phyloP scores from a whole-genome alignment of 1,140 invertebrate species.

The Odontomachus brunneus region DNA sequence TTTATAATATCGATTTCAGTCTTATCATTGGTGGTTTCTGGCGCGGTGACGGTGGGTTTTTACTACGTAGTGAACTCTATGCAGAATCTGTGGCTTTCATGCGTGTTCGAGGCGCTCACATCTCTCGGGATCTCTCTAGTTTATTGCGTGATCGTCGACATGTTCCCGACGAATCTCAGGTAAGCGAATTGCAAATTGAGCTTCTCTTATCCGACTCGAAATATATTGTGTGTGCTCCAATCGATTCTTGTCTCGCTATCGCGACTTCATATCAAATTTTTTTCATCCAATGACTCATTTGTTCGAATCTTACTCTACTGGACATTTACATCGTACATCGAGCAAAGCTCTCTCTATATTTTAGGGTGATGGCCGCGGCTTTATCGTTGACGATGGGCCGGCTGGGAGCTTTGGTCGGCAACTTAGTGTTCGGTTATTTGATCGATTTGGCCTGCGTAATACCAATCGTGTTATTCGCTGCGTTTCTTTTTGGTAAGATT shows the following conservation, averaged over 20 bases:
- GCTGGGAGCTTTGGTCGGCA: slow-evolving; percentile 89
- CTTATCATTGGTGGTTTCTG: slow-evolving; percentile 90
- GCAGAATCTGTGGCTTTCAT: slow-evolving; percentile 90
- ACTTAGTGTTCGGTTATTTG: slow-evolving; percentile 89
- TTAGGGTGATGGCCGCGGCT: slow-evolving; percentile 91
- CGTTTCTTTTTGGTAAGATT: slow-evolving; percentile 89
- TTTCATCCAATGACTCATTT: neutral
- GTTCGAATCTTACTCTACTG: neutral
- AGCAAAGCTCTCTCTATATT: slow-evolving; percentile 41
- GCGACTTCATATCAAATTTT: neutral
- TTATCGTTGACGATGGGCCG: slow-evolving; percentile 90
- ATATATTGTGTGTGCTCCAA: slow-evolving; percentile 20
- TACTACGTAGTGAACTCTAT: slow-evolving; percentile 90
- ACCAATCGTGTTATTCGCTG: slow-evolving; percentile 89
- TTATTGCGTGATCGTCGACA: slow-evolving; percentile 91
- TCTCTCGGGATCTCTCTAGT: slow-evolving; percentile 91
- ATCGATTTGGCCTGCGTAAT: slow-evolving; percentile 91
- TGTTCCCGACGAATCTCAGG: slow-evolving; percentile 93
- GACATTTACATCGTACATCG: neutral
- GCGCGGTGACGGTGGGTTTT: slow-evolving; percentile 90
- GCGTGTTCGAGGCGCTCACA: slow-evolving; percentile 91
- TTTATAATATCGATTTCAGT: slow-evolving; percentile 84
- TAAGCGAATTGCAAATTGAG: slow-evolving; percentile 74
- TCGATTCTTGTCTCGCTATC: neutral
- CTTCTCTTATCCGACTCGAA: neutral